Conservation (phyloP, 2,113 vertebrate genomes). For the Phaethon lepturus region DNA sequence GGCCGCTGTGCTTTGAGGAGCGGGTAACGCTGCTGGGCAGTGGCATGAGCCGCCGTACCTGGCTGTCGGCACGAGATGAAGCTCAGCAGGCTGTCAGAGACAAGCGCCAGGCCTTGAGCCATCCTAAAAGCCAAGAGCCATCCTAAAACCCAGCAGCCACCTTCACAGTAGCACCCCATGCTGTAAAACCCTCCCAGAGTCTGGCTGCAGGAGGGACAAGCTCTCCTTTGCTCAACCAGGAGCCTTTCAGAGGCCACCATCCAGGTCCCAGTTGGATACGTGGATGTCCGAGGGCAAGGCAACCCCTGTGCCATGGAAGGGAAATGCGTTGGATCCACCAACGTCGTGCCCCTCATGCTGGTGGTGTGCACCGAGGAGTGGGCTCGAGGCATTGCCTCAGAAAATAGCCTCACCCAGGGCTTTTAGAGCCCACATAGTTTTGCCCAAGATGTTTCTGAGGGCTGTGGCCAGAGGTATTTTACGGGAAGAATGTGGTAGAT, state of each 20-base stretch:
- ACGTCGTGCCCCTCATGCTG: accelerated
- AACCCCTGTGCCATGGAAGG: background rate
- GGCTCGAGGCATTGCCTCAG: accelerated
- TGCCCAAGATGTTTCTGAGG: background rate
- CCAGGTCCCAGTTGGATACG: too few relatives aligned
- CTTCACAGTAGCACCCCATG: accelerated
- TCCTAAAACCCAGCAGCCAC: background rate
- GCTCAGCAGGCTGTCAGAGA: background rate
- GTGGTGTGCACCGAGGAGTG: too few relatives aligned
- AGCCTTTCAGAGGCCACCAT: accelerated
- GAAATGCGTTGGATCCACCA: accelerated
- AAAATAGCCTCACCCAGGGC: background rate
- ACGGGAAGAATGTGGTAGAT: accelerated
- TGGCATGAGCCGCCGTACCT: background rate
- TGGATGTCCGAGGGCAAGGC: accelerated
- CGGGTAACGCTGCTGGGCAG: accelerated
- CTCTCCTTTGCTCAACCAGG: background rate
- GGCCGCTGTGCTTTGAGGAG: background rate
- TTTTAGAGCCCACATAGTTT: background rate
- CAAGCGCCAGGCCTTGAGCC: accelerated
- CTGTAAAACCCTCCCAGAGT: background rate
- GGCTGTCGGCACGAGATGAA: accelerated
- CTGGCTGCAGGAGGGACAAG: accelerated
- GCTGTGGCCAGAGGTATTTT: background rate
- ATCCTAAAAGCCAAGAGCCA: background rate